These are phyloP conservation scores for Ctenomys sociabilis DNA, from an alignment of 2,113 vertebrate genomes.

Conservation along the genomic window DNA sequence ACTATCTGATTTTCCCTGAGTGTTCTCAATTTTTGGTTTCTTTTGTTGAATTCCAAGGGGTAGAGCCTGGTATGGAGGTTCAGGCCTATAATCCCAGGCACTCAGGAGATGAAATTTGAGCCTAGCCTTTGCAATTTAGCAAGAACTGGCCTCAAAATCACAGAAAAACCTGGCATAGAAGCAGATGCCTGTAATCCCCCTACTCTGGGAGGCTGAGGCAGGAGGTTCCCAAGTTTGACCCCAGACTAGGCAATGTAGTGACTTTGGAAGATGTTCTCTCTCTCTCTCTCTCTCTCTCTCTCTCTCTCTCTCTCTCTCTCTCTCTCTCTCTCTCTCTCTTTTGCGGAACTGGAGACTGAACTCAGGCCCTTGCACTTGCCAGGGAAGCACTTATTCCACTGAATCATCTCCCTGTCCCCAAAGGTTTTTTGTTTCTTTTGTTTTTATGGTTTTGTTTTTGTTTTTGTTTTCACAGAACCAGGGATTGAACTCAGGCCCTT, in stretches of 20 bases:
- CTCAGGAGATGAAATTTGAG: neutral
- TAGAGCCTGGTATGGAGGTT: neutral
- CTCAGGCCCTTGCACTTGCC: no score
- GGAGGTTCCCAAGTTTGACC: neutral
- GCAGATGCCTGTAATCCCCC: neutral
- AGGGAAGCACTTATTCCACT: no score
- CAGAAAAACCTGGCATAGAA: neutral
- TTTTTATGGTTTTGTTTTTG: no score
- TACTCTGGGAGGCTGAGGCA: neutral
- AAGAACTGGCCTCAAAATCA: neutral
- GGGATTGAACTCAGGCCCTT: no score
- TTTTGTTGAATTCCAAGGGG: neutral
- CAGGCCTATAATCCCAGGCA: neutral
- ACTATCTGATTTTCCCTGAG: neutral
- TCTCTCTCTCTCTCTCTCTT: no score
- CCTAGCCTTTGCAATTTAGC: neutral
- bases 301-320: no score
- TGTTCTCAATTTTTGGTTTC: neutral
- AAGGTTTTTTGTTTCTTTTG: no score
- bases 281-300: no score
- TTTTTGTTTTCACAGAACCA: no score
- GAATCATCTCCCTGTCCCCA: no score
- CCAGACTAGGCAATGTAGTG: neutral
- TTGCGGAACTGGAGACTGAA: no score
- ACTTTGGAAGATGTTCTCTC: neutral